A percentile compares a stretch with the other conserved stretches of the same genome.
Conservation (phyloP, 2,888 invertebrate genomes). For the Macropis europaea region DNA sequence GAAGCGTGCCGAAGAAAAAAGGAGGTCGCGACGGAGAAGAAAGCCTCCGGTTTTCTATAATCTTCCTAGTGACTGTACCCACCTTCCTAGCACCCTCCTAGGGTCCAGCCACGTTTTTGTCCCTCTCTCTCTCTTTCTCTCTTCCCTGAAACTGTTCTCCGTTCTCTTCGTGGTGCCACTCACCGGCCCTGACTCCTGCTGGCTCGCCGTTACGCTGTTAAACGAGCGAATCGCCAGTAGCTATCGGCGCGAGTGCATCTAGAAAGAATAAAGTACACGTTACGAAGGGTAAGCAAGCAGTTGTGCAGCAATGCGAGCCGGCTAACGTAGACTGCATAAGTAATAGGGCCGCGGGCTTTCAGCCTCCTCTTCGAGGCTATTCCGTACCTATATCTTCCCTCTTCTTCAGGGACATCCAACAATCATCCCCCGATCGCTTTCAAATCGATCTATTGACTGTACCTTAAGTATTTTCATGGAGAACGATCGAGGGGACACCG, state of each 20-base stretch:
- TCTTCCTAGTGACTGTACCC: slow-evolving; percentile 37
- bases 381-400: not conserved
- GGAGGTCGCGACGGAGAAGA: slow-evolving; percentile 13
- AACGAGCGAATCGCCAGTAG: slow-evolving; percentile 73
- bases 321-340: slow-evolving; percentile 66
- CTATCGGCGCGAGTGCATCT: slow-evolving; percentile 71
- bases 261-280: slow-evolving; percentile 69
- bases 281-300: slow-evolving; percentile 69
- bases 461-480: too few species aligned
- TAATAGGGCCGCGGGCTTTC: slow-evolving; percentile 53
- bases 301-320: slow-evolving; percentile 63
- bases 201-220: slow-evolving; percentile 71
- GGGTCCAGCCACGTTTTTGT: slow-evolving; percentile 38
- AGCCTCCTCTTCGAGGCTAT: slow-evolving; percentile 19
- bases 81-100: slow-evolving; percentile 38
- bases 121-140: not conserved
- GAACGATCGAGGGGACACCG: too few species aligned
- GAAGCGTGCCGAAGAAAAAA: not conserved
- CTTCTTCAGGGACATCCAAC: not conserved
- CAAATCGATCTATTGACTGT: too few species aligned
- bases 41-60: slow-evolving; percentile 26
- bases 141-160: slow-evolving; percentile 3
- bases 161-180: slow-evolving; percentile 28
- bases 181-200: slow-evolving; percentile 55
- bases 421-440: slow-evolving; percentile 10